These are phyloP conservation scores for Zaprionus tsacasi DNA, from an alignment of 1,140 invertebrate genomes.

Conservation along the genomic window DNA sequence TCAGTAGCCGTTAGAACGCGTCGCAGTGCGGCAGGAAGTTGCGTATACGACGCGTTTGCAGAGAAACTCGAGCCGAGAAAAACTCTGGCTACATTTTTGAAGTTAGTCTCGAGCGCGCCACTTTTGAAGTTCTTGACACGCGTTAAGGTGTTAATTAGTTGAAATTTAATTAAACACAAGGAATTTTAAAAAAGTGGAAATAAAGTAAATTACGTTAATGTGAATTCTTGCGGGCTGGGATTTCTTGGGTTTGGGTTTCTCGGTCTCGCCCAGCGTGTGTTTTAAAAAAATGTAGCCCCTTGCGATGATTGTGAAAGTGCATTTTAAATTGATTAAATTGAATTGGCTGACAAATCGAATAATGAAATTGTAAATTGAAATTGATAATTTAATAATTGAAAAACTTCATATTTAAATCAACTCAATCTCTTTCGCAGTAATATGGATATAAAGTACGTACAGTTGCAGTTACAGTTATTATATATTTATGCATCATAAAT, in stretches of 20 bases:
- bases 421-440: slow-evolving; percentile 1
- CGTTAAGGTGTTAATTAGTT: slow-evolving; percentile 69
- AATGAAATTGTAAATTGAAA: neutral
- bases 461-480: neutral
- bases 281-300: neutral
- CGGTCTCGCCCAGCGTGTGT: neutral
- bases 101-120: slow-evolving; percentile 43
- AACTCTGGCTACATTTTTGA: slow-evolving; percentile 28
- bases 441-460: slow-evolving; percentile 34
- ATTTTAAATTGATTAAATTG: neutral
- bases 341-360: slow-evolving; percentile 4
- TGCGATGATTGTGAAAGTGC: neutral
- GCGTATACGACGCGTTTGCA: slow-evolving; percentile 69
- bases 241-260: slow-evolving; percentile 2
- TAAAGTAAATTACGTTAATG: slow-evolving; percentile 42
- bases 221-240: slow-evolving; percentile 28
- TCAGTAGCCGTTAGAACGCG: slow-evolving; percentile 78
- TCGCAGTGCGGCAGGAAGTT: slow-evolving; percentile 76
- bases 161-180: slow-evolving; percentile 64
- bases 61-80: slow-evolving; percentile 12
- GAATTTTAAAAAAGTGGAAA: slow-evolving; percentile 39
- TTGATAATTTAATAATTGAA: neutral
- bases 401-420: neutral
- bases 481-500: neutral
- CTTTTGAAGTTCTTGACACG: slow-evolving; percentile 15